Evolutionary conservation across 2,113 vertebrate species (phyloP).

Genomic region (Oreotrochilus melanogaster): DNA sequence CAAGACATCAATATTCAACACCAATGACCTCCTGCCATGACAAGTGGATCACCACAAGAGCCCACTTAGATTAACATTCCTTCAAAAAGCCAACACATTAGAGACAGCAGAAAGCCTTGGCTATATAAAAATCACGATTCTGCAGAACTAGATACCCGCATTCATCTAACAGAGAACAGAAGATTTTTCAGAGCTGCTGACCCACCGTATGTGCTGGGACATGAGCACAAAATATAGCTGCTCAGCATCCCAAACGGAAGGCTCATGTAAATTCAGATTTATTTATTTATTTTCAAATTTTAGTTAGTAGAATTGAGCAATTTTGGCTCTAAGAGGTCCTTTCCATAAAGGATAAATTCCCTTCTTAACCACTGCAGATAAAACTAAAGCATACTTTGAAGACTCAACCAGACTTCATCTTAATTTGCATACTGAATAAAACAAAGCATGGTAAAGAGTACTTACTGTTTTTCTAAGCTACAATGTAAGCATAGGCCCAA

Average conservation of each 20-base stretch:
- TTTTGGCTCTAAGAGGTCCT: background rate
- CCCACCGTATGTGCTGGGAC: background rate
- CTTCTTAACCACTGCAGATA: background rate
- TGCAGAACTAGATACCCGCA: background rate
- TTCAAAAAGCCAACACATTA: background rate
- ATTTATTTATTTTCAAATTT: background rate
- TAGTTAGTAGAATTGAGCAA: background rate
- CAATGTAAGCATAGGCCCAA: background rate
- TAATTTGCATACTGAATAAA: background rate
- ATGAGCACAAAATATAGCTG: background rate
- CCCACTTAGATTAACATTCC: background rate
- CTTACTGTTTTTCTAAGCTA: background rate
- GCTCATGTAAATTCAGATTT: background rate
- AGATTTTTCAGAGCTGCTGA: background rate
- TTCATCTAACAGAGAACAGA: background rate
- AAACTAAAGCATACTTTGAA: background rate
- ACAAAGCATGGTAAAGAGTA: background rate
- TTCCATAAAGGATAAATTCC: background rate
- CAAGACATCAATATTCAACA: background rate
- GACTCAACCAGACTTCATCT: background rate
- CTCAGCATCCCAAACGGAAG: background rate
- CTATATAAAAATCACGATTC: background rate
- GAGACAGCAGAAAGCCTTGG: background rate
- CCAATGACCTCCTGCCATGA: background rate
- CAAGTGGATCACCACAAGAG: background rate